A percentile compares a stretch with the other conserved stretches of the same genome.
These are phyloP conservation scores for Mechanitis messenoides DNA, from an alignment of 2,888 invertebrate genomes.

Conservation along the genomic window DNA sequence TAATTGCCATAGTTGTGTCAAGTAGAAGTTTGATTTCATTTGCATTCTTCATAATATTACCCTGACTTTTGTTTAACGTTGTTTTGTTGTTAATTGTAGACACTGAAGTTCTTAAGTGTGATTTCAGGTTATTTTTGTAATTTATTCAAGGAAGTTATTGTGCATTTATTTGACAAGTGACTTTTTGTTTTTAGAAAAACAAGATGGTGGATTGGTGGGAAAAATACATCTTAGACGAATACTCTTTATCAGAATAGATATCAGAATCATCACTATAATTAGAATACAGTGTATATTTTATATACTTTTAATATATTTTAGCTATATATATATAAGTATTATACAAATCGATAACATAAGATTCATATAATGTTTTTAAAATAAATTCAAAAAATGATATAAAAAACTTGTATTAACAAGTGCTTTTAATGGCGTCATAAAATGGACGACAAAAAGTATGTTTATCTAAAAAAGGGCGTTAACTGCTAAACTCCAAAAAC, in stretches of 20 bases:
- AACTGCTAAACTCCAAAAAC: constrained; percentile 38
- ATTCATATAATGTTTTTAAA: background rate
- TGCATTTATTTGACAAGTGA: too few relatives aligned
- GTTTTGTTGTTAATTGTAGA: constrained; percentile 22
- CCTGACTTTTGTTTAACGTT: constrained; percentile 21
- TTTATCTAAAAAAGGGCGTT: constrained; percentile 39
- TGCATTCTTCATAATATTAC: constrained; percentile 43
- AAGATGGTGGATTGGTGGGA: too few relatives aligned
- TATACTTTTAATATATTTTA: too few relatives aligned
- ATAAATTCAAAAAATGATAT: constrained; percentile 14
- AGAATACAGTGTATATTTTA: too few relatives aligned
- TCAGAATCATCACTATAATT: too few relatives aligned
- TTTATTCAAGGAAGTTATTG: background rate
- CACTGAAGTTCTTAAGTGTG: constrained; percentile 25
- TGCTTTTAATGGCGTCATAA: constrained; percentile 31
- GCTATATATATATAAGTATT: too few relatives aligned
- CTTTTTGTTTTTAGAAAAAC: too few relatives aligned
- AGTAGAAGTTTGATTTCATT: constrained; percentile 48
- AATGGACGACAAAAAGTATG: constrained; percentile 35
- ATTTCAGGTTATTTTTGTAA: constrained; percentile 17
- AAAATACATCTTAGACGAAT: too few relatives aligned
- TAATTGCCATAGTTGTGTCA: constrained; percentile 60
- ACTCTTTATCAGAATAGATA: too few relatives aligned
- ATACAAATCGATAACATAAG: too few relatives aligned
- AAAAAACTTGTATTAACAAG: constrained; percentile 28